Evolutionary conservation across 2,888 invertebrate genomes (phyloP).

Genomic region (Zelleria hepariella): DNA sequence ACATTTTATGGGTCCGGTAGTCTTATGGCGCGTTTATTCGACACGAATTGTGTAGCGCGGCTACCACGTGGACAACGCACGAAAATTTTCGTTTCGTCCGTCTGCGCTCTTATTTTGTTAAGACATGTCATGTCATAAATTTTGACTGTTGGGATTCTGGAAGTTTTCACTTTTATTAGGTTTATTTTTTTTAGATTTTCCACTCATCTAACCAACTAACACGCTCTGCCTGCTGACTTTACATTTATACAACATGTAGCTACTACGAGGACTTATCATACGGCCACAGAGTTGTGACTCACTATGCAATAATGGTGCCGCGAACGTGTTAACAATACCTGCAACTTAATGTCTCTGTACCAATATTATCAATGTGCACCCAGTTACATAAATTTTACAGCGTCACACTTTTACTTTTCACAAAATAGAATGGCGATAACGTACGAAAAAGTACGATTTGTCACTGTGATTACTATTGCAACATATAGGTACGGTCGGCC

Average conservation of each 20-base stretch:
- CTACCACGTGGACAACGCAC: no score
- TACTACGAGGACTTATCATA: background rate
- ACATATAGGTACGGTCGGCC: background rate
- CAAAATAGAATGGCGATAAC: background rate
- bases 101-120: no score
- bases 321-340: constrained; percentile 8
- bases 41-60: background rate
- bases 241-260: no score
- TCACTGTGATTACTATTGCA: background rate
- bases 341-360: constrained; percentile 12
- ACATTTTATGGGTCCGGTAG: background rate
- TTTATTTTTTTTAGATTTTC: no score
- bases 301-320: background rate
- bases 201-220: no score
- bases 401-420: constrained; percentile 6
- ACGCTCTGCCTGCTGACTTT: no score
- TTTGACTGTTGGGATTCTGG: no score
- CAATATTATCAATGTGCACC: constrained; percentile 13
- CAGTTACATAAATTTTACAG: constrained; percentile 13
- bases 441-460: background rate
- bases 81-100: no score
- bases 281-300: background rate
- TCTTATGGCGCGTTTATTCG: background rate
- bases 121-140: no score
- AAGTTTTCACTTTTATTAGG: no score